Evolutionary conservation across 2,888 invertebrate species (phyloP), one percentile per base, ranked within the genome.

Genomic region (Volucella zonaria): DNA sequence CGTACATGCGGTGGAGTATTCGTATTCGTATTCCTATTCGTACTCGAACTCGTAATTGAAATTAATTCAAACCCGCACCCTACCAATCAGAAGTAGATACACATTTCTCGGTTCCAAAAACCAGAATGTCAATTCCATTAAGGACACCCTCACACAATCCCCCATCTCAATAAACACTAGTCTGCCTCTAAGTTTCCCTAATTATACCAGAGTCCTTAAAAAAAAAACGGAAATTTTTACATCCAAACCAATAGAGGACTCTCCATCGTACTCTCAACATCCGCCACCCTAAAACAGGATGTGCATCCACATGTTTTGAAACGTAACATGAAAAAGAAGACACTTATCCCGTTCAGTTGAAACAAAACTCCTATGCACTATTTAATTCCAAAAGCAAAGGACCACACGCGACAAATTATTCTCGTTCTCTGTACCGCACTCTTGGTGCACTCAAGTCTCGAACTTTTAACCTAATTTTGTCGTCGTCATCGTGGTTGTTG

Each of bases 381-480:
- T 79, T 71, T 67, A 73, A 75, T 67, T 70, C 31, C 12, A 80
- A 85, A 71, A 31, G 31, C 71, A 66, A 61, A 80, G 42, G 23
- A 70, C 54, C 38, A 31, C 38, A 42, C 64, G 75, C 82, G 64
- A 83, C 75, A 82, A 66, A 6, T 31, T 31, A 31, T 6, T 6
- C 31, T 31, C 31, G 31, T 31, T 23, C 18, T 23, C 31, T 6
- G 52, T 52, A 71, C 80, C 61, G 68, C 68, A 77, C 73, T 73
- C 76, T 81, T 73, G 71, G 80, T 31, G 6, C 6, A 31, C 31
- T 31, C 31, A 31, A 31, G 31, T 31, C 31, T 68, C 81, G 85
- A 81, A 85, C 81, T 81, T 85, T 85, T 85, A 85, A 85, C 85
- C 85, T 70, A 85, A 81, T 81, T 85, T 64, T 49, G 61, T 18